Percentiles rank a stretch among this genome's conserved stretches.
phyloP scores from a whole-genome alignment of 2,888 invertebrate species.

The Ophion slaviceki region DNA sequence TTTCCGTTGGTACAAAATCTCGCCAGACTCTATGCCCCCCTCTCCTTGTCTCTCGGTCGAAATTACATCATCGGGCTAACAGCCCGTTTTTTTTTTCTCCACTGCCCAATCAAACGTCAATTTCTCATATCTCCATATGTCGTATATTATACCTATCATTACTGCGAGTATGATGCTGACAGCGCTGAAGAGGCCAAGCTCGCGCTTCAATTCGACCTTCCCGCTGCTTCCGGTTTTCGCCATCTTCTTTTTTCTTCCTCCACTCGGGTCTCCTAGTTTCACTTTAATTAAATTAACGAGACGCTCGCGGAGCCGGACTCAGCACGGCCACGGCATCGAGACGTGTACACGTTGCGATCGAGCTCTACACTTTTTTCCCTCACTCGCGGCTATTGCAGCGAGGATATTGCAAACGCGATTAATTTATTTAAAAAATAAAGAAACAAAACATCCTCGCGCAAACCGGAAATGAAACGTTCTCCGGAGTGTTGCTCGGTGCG shows the following conservation, averaged over 20 bases:
- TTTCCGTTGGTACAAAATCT: not conserved
- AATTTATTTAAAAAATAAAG: not conserved
- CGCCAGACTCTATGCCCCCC: not conserved
- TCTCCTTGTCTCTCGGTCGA: not conserved
- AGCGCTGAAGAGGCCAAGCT: slow-evolving; percentile 92
- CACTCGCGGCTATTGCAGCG: not conserved
- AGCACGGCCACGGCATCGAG: not conserved
- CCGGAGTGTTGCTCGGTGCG: not conserved
- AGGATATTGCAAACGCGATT: not conserved
- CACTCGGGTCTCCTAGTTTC: slow-evolving; percentile 36
- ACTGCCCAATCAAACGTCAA: not conserved
- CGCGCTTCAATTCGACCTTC: slow-evolving; percentile 88
- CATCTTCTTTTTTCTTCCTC: slow-evolving; percentile 47
- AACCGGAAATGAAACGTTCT: slow-evolving; percentile 27
- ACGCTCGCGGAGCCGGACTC: not conserved
- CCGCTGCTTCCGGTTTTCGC: slow-evolving; percentile 46
- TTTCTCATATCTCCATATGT: slow-evolving; percentile 3
- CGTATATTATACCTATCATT: slow-evolving; percentile 89
- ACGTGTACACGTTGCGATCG: slow-evolving; percentile 11
- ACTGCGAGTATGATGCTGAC: slow-evolving; percentile 93
- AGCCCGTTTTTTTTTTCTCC: not conserved
- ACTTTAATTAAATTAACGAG: slow-evolving; percentile 54
- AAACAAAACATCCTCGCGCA: not conserved
- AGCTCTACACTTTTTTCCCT: not conserved
- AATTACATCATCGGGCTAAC: slow-evolving; percentile 23